Percentiles rank a stretch among this genome's conserved stretches.
phyloP scores from a whole-genome alignment of 2,113 vertebrate species.

The Emydocephalus ijimae region DNA sequence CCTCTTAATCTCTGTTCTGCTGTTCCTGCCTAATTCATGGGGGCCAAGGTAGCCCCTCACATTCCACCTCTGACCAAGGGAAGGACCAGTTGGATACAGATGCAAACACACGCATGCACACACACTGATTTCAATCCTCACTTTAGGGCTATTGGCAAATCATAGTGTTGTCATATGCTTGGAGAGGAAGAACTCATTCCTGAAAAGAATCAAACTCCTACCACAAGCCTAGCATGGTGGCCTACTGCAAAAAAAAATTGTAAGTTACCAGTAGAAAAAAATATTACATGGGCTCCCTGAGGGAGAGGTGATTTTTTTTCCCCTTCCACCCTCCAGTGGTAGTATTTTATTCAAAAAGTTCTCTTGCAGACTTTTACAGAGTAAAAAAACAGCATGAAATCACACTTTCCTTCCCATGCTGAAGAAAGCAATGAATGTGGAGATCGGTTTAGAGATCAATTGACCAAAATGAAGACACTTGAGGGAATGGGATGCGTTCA shows the following conservation, averaged over 20 bases:
- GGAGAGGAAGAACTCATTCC: background rate
- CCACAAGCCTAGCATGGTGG: background rate
- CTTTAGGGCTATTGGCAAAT: slow-evolving; percentile 15
- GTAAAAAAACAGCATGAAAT: background rate
- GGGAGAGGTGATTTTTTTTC: background rate
- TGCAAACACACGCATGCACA: background rate
- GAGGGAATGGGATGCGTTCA: background rate
- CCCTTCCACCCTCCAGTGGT: too few relatives aligned
- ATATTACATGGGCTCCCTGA: background rate
- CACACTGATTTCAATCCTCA: background rate
- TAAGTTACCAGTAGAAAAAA: background rate
- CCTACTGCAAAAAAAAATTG: background rate
- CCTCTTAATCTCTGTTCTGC: background rate
- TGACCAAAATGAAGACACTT: background rate
- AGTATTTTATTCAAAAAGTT: background rate
- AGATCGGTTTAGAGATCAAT: background rate
- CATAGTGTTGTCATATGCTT: background rate
- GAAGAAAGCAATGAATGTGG: background rate
- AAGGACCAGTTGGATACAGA: background rate
- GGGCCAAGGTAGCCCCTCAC: background rate
- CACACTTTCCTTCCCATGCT: background rate
- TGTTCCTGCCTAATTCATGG: background rate
- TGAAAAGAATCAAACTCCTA: background rate
- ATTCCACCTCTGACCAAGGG: background rate
- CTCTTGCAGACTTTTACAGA: background rate